Evolutionary conservation across 2,113 vertebrate species (phyloP).

Genomic region (Rhinichthys klamathensis): DNA sequence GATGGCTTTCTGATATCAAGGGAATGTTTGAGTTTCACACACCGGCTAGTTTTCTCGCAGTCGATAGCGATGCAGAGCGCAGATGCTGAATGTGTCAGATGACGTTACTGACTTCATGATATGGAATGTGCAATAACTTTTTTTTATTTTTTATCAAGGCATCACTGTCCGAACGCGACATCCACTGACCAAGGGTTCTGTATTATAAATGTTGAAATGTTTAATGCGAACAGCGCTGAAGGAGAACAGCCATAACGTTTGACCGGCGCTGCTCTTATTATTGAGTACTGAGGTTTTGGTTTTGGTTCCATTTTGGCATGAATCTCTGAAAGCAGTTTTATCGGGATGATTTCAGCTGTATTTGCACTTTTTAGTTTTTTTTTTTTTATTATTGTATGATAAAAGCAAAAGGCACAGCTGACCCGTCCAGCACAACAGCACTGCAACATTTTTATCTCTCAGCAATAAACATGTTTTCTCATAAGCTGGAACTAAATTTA

Average conservation of each 20-base stretch:
- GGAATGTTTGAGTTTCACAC: neutral
- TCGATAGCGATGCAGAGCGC: neutral
- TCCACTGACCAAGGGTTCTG: conserved; percentile 12
- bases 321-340: neutral
- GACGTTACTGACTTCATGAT: conserved; percentile 32
- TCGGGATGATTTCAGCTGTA: neutral
- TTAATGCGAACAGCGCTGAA: neutral
- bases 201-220: conserved; percentile 14
- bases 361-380: conserved; percentile 16
- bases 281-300: neutral
- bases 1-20: neutral
- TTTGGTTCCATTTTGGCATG: neutral
- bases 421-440: conserved; percentile 2
- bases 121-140: conserved; percentile 47
- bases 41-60: neutral
- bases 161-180: neutral
- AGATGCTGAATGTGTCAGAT: conserved; percentile 8
- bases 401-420: neutral
- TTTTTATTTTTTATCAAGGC: conserved; percentile 2
- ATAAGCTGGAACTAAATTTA: conserved; percentile 5
- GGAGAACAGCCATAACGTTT: conserved; percentile 49
- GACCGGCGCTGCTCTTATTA: neutral
- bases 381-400: conserved; percentile 6
- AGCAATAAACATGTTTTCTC: conserved; percentile 29
- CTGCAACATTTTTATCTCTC: neutral